A percentile compares a stretch with the other conserved stretches of the same genome.
phyloP scores from a whole-genome alignment of 2,797 vertebrate species.

The Lacerta viridis region DNA sequence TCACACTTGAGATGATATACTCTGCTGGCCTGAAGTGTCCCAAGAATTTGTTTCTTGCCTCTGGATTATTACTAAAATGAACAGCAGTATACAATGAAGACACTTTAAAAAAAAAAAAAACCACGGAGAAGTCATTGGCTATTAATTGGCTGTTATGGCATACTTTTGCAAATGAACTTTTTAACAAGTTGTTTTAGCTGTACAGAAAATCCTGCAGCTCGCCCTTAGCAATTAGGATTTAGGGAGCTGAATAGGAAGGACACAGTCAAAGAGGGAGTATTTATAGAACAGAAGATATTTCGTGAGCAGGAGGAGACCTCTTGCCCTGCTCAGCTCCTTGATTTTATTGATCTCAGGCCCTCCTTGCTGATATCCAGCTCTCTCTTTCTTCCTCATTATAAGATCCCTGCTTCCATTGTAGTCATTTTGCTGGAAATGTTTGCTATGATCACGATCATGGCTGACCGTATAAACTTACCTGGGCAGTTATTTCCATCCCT shows the following conservation, averaged over 20 bases:
- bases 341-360: conserved; percentile 38
- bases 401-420: background rate
- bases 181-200: conserved; percentile 10
- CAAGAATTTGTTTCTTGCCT: conserved; percentile 53
- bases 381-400: background rate
- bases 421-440: background rate
- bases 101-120: conserved; percentile 16
- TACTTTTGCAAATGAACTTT: background rate
- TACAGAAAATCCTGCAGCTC: background rate
- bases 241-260: background rate
- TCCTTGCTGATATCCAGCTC: conserved; percentile 10
- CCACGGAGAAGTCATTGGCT: conserved; percentile 13
- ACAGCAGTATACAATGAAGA: conserved; percentile 78
- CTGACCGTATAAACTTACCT: no score
- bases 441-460: background rate
- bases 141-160: background rate
- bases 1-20: conserved; percentile 78
- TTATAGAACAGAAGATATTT: background rate
- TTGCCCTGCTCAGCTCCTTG: background rate
- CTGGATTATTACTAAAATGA: conserved; percentile 39
- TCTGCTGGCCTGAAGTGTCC: conserved; percentile 75
- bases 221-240: conserved; percentile 8
- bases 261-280: background rate
- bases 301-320: background rate
- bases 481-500: no score